Evolutionary conservation across 1,140 invertebrate genomes (phyloP), one percentile per base, ranked within the genome.

Genomic region (Heliconius hermathena): DNA sequence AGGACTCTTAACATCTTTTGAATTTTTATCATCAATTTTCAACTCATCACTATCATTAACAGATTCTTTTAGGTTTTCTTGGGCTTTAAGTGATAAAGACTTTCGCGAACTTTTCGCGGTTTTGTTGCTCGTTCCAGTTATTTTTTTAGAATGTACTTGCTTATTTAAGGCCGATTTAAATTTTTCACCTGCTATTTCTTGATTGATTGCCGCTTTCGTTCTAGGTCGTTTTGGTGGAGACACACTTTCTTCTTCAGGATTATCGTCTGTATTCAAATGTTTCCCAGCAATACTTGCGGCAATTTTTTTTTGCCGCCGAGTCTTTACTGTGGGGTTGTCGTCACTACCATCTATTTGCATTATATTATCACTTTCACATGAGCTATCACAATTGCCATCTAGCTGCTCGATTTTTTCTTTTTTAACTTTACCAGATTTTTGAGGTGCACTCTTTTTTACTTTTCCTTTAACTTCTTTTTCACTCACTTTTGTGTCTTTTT

Each of bases 351-450:
- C 90, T 54, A 91, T 29, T 86, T 93, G 90, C 80, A 89, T 89
- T 72, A 90, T 90, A 80, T 88, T 86, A 52, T 85, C 83, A 86
- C 38, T 83, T 36, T 85, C 84, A 83, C 78, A 85, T 57, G 76
- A 80, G 54, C 73, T 81, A 90, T 96, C 95, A 85, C 95, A 91
- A 75, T 88, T 92, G 33, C 96, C 96, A 93, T 96, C 96, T 36
- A 96, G 79, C 84, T 96, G 96, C 11, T 94, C 88, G 82, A 95
- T 93, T 78, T 91, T 91, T 71, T 76, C 60, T 60, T 80, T 79
- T 74, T 80, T 84, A 73, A 16, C n/a, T 82, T 88, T 79, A 18
- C 11, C 76, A 33, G 52, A 72, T 22, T 73, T 79, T 29, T 77
- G 60, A 29, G 74, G 22, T 8, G 71, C 22, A 20, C 22, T 49